phyloP scores from a whole-genome alignment of 2,797 vertebrate genomes.

The Cryptoblepharus egeriae region DNA sequence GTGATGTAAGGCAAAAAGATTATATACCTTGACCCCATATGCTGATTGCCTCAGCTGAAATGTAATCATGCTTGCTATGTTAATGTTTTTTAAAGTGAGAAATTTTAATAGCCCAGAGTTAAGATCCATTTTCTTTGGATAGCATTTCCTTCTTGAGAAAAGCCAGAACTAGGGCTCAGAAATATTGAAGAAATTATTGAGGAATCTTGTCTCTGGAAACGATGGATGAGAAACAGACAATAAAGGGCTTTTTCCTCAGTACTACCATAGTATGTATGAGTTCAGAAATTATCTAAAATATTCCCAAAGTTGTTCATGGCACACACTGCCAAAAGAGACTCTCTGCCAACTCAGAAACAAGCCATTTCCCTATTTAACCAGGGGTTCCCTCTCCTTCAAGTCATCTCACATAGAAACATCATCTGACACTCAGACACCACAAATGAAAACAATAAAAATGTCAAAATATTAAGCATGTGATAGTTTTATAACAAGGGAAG shows the following conservation, averaged over 20 bases:
- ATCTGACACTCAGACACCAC: background rate
- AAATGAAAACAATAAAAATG: conserved; percentile 20
- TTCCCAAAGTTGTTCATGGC: background rate
- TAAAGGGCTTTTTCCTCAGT: conserved; percentile 10
- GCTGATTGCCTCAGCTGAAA: too few relatives aligned
- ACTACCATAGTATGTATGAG: conserved; percentile 11
- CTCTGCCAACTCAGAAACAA: conserved; percentile 30
- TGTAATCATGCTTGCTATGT: too few relatives aligned
- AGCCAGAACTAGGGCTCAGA: conserved; percentile 28
- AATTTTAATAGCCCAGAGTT: conserved; percentile 18
- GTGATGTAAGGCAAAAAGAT: too few relatives aligned
- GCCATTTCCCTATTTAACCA: background rate
- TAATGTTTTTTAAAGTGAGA: background rate
- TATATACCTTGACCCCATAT: too few relatives aligned
- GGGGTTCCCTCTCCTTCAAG: background rate
- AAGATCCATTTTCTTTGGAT: conserved; percentile 30
- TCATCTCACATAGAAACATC: conserved; percentile 6
- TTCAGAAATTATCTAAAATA: background rate
- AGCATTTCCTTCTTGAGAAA: conserved; percentile 17
- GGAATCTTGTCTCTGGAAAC: conserved; percentile 27
- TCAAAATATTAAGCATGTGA: background rate
- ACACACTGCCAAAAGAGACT: background rate
- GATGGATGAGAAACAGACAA: conserved; percentile 15
- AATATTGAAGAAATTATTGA: background rate
- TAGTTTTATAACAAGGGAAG: background rate